These are phyloP conservation scores for Plebejus argus DNA, from an alignment of 2,888 invertebrate genomes.

Conservation along the genomic window DNA sequence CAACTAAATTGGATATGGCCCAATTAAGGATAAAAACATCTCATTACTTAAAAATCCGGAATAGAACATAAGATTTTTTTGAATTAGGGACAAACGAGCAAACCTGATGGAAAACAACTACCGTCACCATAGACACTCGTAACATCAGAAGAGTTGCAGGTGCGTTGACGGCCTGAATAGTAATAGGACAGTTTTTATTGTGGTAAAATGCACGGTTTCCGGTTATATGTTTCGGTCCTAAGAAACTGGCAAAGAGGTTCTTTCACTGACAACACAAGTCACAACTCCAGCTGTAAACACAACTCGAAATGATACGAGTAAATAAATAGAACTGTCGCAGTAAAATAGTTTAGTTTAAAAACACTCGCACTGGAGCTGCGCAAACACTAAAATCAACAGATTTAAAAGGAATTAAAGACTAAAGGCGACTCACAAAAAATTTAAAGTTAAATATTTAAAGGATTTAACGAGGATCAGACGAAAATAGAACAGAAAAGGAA, in stretches of 20 bases:
- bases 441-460: slow-evolving; percentile 16
- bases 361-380: not conserved
- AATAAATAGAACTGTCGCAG: not conserved
- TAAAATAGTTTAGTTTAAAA: slow-evolving; percentile 3
- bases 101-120: too few relatives aligned
- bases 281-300: not conserved
- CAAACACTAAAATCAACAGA: slow-evolving; percentile 14
- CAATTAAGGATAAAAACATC: not conserved
- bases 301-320: not conserved
- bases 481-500: slow-evolving; percentile 1
- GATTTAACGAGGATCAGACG: not conserved
- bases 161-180: too few relatives aligned
- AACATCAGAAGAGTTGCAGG: too few relatives aligned
- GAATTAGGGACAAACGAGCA: too few relatives aligned
- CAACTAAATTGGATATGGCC: not conserved
- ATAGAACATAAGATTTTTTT: too few relatives aligned
- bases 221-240: too few relatives aligned
- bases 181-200: too few relatives aligned
- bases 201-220: too few relatives aligned
- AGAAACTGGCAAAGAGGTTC: too few relatives aligned
- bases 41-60: not conserved
- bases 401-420: slow-evolving; percentile 19
- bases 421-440: slow-evolving; percentile 13
- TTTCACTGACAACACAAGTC: not conserved
- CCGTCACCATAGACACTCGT: too few relatives aligned